Evolutionary conservation across 1,140 invertebrate species (phyloP).

Genomic region (Eriocheir sinensis): DNA sequence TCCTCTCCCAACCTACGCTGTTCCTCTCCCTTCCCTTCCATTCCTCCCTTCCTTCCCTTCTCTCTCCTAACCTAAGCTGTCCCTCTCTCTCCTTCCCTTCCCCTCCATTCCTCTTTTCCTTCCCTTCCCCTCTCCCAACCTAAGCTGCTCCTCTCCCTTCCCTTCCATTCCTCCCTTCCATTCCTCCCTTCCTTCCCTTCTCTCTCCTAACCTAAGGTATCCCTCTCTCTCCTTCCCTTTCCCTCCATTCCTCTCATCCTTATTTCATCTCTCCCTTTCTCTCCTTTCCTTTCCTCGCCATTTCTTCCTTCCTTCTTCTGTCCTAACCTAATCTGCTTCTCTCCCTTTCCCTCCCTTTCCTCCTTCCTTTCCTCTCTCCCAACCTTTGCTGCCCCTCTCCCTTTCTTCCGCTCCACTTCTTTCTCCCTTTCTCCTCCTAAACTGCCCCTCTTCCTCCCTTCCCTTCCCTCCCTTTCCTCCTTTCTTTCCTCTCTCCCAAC

Average conservation of each 20-base stretch:
- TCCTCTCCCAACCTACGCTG: too few species aligned
- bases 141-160: neutral
- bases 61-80: neutral
- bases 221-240: neutral
- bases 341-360: too few species aligned
- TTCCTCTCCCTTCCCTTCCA: too few species aligned
- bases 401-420: neutral
- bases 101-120: neutral
- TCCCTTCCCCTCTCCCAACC: neutral
- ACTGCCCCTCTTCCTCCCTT: neutral
- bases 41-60: too few species aligned
- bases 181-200: neutral
- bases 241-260: too few species aligned
- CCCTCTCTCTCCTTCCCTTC: neutral
- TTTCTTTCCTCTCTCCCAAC: neutral
- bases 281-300: neutral
- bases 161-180: neutral
- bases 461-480: neutral
- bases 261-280: constrained; percentile 22
- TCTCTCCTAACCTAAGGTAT: too few species aligned
- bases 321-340: too few species aligned
- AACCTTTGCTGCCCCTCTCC: neutral
- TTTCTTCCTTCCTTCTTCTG: neutral
- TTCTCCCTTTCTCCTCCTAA: neutral
- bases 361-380: too few species aligned